Conservation (phyloP, 2,797 vertebrate genomes). For the Acrocephalus scirpaceus region DNA sequence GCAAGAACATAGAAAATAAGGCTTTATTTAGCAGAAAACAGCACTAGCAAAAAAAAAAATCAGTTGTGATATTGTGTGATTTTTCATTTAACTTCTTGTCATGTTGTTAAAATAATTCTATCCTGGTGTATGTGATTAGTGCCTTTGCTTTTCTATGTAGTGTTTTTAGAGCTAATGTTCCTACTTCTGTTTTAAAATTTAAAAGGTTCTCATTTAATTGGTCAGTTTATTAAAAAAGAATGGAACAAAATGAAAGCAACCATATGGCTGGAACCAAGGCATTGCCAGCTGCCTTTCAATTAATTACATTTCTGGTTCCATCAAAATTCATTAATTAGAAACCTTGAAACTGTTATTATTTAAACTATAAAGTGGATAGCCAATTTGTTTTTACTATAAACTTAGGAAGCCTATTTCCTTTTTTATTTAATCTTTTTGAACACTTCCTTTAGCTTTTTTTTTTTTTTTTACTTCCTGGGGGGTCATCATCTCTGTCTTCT, state of each 20-base stretch:
- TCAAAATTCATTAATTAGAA: not conserved
- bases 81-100: not conserved
- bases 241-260: not conserved
- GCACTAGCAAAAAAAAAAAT: not conserved
- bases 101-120: not conserved
- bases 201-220: not conserved
- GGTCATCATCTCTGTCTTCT: not conserved
- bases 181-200: not conserved
- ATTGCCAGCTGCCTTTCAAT: not conserved
- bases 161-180: not conserved
- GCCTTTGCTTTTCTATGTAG: not conserved
- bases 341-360: not conserved
- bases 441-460: not conserved
- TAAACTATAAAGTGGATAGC: not conserved
- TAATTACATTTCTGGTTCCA: not conserved
- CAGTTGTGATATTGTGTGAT: not conserved
- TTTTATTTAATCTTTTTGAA: not conserved
- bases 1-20: not conserved
- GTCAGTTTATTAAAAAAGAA: not conserved
- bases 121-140: not conserved
- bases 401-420: not conserved
- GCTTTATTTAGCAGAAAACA: not conserved
- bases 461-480: not conserved
- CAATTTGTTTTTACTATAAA: not conserved
- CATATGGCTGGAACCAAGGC: not conserved